Conservation (phyloP, 92 coral and sea anemone species). For the Phenganax marumi region DNA sequence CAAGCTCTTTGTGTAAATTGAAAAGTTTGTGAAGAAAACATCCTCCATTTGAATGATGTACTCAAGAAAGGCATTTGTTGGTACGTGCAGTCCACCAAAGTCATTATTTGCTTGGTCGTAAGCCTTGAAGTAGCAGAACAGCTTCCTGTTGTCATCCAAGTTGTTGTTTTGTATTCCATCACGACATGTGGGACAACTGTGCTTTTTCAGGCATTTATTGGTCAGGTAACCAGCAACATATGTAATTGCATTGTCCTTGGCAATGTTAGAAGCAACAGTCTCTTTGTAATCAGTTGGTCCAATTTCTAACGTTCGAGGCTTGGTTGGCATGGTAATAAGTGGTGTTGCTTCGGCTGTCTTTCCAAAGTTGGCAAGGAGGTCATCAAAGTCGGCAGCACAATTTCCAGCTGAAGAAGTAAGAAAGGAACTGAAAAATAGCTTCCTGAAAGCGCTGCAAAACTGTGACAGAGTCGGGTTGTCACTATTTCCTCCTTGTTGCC, state of each 20-base stretch:
- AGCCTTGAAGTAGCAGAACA: constrained; percentile 21
- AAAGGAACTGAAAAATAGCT: constrained; percentile 28
- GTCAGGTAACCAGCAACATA: constrained; percentile 28
- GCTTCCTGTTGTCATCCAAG: constrained; percentile 20
- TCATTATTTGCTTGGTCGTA: constrained; percentile 1
- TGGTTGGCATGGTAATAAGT: background rate
- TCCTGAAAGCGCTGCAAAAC: constrained; percentile 30
- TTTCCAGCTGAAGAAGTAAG: constrained; percentile 34
- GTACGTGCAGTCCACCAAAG: constrained; percentile 15
- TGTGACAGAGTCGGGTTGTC: constrained; percentile 31
- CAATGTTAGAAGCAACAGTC: background rate
- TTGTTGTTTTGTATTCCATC: background rate
- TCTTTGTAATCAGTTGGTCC: constrained; percentile 23
- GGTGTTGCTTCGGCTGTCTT: background rate
- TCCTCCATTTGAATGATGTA: constrained; percentile 11
- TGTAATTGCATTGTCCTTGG: constrained; percentile 20
- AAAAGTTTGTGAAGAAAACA: constrained; percentile 10
- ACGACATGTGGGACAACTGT: background rate
- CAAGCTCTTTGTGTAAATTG: constrained; percentile 7
- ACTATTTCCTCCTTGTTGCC: constrained; percentile 32
- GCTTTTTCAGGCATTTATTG: constrained; percentile 8
- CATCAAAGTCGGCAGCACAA: constrained; percentile 30
- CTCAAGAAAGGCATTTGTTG: background rate
- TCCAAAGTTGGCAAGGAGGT: constrained; percentile 14
- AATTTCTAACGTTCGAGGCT: constrained; percentile 7